phyloP scores from a whole-genome alignment of 2,797 vertebrate genomes.

The Thalassophryne amazonica region DNA sequence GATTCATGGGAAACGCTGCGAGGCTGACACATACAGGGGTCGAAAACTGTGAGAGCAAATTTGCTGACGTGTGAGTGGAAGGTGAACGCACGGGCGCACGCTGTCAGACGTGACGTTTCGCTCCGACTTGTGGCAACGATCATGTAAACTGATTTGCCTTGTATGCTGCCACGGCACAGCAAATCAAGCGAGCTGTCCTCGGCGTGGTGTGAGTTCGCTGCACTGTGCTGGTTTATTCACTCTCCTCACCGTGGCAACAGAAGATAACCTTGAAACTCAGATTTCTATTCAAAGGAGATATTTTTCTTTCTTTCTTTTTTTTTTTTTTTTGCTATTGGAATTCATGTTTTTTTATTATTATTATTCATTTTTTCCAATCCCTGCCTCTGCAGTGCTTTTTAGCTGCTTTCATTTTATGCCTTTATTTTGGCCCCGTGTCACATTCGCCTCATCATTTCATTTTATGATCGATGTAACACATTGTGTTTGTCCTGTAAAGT shows the following conservation, averaged over 20 bases:
- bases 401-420: neutral
- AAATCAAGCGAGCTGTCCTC: constrained; percentile 37
- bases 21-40: neutral
- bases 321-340: constrained; percentile 17
- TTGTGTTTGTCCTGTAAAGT: constrained; percentile 2
- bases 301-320: too few species aligned
- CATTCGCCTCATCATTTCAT: neutral
- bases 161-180: neutral
- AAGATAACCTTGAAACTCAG: constrained; percentile 64
- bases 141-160: neutral
- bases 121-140: neutral
- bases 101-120: neutral
- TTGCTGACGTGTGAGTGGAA: neutral
- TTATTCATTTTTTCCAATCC: neutral
- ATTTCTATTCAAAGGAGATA: constrained; percentile 44
- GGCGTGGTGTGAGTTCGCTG: constrained; percentile 13
- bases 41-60: constrained; percentile 1
- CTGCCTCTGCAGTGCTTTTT: neutral
- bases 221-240: constrained; percentile 37
- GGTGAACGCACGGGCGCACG: constrained; percentile 8
- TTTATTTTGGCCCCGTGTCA: neutral
- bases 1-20: neutral
- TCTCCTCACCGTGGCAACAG: constrained; percentile 56
- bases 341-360: constrained; percentile 18
- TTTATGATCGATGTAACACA: neutral